Percentiles rank a stretch among this genome's conserved stretches.
Evolutionary conservation across 2,888 invertebrate species (phyloP).

Genomic region (Leptothorax acervorum): DNA sequence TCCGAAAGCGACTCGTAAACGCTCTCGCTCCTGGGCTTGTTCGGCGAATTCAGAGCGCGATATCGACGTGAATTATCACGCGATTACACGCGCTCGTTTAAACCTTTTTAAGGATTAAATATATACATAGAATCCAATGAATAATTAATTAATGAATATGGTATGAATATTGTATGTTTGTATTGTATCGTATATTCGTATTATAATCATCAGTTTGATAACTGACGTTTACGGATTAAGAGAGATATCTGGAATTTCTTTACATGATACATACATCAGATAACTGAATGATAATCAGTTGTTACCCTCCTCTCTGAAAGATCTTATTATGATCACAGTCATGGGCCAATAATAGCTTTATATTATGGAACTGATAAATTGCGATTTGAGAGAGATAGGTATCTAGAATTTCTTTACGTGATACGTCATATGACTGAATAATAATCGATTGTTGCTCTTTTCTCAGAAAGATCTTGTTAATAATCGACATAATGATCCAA

Average conservation of each 20-base stretch:
- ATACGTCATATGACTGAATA: background rate
- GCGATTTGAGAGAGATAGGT: background rate
- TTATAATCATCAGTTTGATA: background rate
- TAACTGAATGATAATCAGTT: background rate
- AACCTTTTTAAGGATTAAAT: background rate
- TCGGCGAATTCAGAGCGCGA: background rate
- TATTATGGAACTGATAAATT: background rate
- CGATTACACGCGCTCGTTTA: background rate
- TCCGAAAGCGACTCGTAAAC: conserved; percentile 32
- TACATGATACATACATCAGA: no score
- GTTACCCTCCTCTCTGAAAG: background rate
- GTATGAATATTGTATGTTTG: background rate
- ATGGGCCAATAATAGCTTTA: background rate
- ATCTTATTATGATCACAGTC: background rate
- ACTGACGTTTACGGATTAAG: background rate
- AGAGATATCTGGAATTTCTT: background rate
- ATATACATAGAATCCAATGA: background rate
- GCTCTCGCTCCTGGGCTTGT: conserved; percentile 19
- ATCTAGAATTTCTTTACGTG: background rate
- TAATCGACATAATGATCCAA: background rate
- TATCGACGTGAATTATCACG: background rate
- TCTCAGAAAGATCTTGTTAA: background rate
- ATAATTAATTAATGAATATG: background rate
- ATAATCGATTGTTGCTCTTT: background rate
- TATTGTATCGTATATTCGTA: background rate